Evolutionary conservation across 2,113 vertebrate genomes (phyloP).

Genomic region (Montifringilla adamsi): DNA sequence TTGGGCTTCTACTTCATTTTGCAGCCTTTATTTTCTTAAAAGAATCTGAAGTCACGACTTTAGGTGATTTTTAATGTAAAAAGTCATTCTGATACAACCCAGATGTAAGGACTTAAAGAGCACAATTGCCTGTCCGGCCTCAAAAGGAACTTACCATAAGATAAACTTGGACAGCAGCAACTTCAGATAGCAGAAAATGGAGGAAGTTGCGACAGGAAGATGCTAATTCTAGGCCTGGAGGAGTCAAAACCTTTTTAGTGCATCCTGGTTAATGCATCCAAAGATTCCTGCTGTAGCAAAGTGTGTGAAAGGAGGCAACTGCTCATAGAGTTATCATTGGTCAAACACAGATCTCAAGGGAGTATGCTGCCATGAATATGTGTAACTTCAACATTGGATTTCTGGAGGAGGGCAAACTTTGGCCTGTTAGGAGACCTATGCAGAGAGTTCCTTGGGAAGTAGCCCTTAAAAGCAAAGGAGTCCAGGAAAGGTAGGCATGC

Average conservation of each 20-base stretch:
- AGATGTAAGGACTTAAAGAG: neutral
- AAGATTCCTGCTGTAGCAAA: neutral
- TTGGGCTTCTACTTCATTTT: neutral
- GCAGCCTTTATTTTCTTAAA: neutral
- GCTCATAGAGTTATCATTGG: accelerated
- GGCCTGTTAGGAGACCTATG: neutral
- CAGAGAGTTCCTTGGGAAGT: neutral
- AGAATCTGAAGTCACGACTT: neutral
- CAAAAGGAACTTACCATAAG: neutral
- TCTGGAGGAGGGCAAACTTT: neutral
- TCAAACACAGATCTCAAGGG: neutral
- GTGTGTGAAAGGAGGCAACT: neutral
- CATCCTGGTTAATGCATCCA: neutral
- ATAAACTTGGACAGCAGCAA: neutral
- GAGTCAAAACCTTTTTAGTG: neutral
- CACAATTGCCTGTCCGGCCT: neutral
- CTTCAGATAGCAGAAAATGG: neutral
- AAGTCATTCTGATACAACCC: neutral
- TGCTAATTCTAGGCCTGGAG: neutral
- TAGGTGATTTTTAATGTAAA: neutral
- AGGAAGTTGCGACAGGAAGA: accelerated
- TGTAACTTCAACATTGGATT: neutral
- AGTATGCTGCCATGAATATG: accelerated
- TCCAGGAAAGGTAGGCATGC: neutral
- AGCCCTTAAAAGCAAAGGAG: neutral